phyloP scores from a whole-genome alignment of 2,113 vertebrate species.

The Alethe castanea region DNA sequence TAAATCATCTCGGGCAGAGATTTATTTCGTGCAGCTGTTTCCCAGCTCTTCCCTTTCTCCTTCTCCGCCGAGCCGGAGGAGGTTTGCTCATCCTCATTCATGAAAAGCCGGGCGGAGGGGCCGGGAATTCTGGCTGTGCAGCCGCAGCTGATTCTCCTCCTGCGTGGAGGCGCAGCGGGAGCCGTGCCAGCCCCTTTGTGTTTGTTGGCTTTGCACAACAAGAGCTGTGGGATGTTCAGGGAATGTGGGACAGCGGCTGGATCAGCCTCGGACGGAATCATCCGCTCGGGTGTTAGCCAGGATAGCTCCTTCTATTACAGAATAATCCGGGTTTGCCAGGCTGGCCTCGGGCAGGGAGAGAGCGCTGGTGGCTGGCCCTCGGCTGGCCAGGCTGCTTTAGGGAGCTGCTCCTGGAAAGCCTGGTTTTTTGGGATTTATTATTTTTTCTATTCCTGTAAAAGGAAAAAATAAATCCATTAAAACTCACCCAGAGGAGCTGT shows the following conservation, averaged over 20 bases:
- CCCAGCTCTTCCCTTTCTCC: neutral
- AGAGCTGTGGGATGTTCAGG: neutral
- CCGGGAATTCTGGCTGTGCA: neutral
- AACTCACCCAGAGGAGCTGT: neutral
- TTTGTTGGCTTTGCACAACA: neutral
- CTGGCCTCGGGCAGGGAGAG: neutral
- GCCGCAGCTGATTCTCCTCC: neutral
- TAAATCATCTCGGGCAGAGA: neutral
- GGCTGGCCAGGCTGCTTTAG: accelerated
- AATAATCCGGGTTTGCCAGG: neutral
- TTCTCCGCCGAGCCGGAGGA: neutral
- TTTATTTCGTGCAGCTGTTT: neutral
- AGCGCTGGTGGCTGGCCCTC: accelerated
- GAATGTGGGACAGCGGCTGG: neutral
- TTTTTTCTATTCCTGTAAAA: neutral
- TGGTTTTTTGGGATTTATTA: neutral
- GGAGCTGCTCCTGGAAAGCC: neutral
- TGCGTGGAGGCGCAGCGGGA: neutral
- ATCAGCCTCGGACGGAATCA: neutral
- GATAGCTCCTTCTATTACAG: neutral
- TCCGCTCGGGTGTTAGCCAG: neutral
- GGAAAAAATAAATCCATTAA: neutral
- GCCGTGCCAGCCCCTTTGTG: conserved; percentile 27
- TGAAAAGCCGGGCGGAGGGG: neutral
- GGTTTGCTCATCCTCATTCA: neutral